Evolutionary conservation across 1,140 invertebrate genomes (phyloP).

Genomic region (Adoxophyes honmai): DNA sequence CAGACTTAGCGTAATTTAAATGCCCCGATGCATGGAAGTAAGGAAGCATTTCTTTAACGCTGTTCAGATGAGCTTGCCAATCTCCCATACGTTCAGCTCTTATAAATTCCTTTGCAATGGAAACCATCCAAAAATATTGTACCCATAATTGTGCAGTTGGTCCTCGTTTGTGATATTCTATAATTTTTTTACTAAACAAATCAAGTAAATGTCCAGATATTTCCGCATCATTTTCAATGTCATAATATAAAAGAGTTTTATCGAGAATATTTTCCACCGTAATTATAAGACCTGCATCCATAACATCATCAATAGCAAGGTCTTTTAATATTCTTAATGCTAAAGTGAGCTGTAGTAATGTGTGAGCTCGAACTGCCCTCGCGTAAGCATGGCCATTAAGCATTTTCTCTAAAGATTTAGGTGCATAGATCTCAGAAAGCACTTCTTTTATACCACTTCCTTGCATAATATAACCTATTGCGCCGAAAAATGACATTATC

Average conservation of each 20-base stretch:
- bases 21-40: conserved; percentile 57
- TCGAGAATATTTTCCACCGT: conserved; percentile 31
- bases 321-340: conserved; percentile 41
- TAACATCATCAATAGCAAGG: conserved; percentile 31
- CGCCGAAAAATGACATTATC: conserved; percentile 55
- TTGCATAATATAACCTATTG: conserved; percentile 62
- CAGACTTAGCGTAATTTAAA: conserved; percentile 47
- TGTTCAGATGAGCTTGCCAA: conserved; percentile 57
- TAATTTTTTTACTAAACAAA: conserved; percentile 45
- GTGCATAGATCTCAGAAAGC: conserved; percentile 42
- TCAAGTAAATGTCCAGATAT: conserved; percentile 43
- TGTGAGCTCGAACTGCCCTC: conserved; percentile 52
- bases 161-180: conserved; percentile 33
- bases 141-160: conserved; percentile 54
- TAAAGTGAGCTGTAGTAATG: conserved; percentile 42
- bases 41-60: conserved; percentile 60
- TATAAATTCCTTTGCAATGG: conserved; percentile 44
- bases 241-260: too few relatives aligned
- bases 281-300: conserved; percentile 44
- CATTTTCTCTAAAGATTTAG: conserved; percentile 54
- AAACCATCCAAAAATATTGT: conserved; percentile 56
- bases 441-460: conserved; percentile 55
- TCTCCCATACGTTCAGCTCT: conserved; percentile 53
- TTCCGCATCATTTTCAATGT: too few relatives aligned
- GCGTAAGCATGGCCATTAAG: conserved; percentile 38